Percentiles rank a stretch among this genome's conserved stretches.
Evolutionary conservation across 2,888 invertebrate genomes (phyloP).

Genomic region (Synanthedon tipuliformis): DNA sequence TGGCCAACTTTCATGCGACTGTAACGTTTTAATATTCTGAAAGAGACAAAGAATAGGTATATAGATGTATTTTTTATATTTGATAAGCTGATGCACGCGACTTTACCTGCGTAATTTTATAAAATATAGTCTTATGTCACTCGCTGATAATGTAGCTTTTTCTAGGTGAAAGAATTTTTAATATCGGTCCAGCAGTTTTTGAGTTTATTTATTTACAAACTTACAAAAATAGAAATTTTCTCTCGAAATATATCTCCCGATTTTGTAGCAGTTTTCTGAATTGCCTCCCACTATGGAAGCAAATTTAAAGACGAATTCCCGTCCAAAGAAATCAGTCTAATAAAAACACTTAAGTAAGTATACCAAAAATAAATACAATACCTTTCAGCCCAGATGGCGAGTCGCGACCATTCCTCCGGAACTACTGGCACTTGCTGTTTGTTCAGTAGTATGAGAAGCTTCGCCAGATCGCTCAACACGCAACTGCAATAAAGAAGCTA

Average conservation of each 20-base stretch:
- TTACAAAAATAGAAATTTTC: too few relatives aligned
- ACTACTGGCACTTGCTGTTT: conserved; percentile 79
- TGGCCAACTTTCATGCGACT: conserved; percentile 65
- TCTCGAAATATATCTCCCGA: too few relatives aligned
- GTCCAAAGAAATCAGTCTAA: neutral
- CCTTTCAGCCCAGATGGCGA: conserved; percentile 86
- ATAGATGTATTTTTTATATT: too few relatives aligned
- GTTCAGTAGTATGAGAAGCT: conserved; percentile 83
- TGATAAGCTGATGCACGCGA: too few relatives aligned
- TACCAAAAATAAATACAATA: conserved; percentile 16
- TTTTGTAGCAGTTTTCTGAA: too few relatives aligned
- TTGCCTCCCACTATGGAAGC: too few relatives aligned
- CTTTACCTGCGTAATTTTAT: too few relatives aligned
- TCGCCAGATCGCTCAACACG: conserved; percentile 79
- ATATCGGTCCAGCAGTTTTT: too few relatives aligned
- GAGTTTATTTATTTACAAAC: too few relatives aligned
- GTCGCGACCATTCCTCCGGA: conserved; percentile 85
- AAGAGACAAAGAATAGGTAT: conserved; percentile 7
- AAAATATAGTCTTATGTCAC: too few relatives aligned
- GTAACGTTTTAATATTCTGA: conserved; percentile 74
- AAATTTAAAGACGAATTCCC: neutral
- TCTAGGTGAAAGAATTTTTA: too few relatives aligned
- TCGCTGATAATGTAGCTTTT: too few relatives aligned
- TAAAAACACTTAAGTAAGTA: neutral
- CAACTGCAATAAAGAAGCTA: conserved; percentile 34